phyloP scores from a whole-genome alignment of 2,113 vertebrate species.

The Platycercus adscitus region DNA sequence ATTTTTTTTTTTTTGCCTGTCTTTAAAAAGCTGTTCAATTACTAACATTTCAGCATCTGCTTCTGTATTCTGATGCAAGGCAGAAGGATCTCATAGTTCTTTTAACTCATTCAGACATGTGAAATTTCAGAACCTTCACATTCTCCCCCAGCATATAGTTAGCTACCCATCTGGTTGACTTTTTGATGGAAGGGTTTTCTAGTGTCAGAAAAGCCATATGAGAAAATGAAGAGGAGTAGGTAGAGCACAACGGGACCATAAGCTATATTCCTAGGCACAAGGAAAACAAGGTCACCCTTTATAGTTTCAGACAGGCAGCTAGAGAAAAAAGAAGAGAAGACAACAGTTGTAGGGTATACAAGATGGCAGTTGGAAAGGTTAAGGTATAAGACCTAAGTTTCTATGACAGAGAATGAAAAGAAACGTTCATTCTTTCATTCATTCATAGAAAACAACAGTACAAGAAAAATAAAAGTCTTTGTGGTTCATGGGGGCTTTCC shows the following conservation, averaged over 20 bases:
- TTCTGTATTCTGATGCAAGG: slow-evolving; percentile 62
- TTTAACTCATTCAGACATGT: slow-evolving; percentile 56
- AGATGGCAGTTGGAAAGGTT: neutral
- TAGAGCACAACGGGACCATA: neutral
- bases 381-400: neutral
- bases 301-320: neutral
- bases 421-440: slow-evolving; percentile 13
- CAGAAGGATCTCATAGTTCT: slow-evolving; percentile 61
- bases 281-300: neutral
- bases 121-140: slow-evolving; percentile 60
- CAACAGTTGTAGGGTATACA: neutral
- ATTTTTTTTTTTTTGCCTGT: slow-evolving; percentile 40
- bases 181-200: slow-evolving; percentile 45
- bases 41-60: slow-evolving; percentile 70
- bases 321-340: neutral
- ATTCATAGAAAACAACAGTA: neutral
- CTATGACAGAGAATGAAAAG: neutral
- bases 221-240: slow-evolving; percentile 29
- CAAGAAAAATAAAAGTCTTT: neutral
- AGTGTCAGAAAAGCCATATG: slow-evolving; percentile 34
- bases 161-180: slow-evolving; percentile 59
- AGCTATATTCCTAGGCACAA: neutral
- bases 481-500: neutral
- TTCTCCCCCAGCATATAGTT: slow-evolving; percentile 34
- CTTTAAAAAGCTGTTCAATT: slow-evolving; percentile 73